Percentiles rank a stretch among this genome's conserved stretches.
These are phyloP conservation scores for Lasioglossum albipes DNA, from an alignment of 1,140 invertebrate genomes.

Conservation along the genomic window DNA sequence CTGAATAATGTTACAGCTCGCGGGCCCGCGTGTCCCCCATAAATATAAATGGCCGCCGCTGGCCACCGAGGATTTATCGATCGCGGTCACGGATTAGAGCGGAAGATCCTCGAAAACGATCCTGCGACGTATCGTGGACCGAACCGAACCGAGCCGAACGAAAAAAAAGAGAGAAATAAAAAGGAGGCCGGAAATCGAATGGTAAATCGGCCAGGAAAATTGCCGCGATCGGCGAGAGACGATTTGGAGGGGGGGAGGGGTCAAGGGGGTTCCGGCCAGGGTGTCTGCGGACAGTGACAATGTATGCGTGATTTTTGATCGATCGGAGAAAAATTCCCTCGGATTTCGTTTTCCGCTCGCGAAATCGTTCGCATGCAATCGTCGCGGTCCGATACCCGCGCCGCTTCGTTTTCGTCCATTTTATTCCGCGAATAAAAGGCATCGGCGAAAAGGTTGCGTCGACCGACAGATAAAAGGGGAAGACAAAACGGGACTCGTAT, in stretches of 20 bases:
- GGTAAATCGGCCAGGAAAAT: slow-evolving; percentile 41
- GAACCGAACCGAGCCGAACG: slow-evolving; percentile 3
- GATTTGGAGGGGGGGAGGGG: not conserved
- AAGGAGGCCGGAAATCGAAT: slow-evolving; percentile 41
- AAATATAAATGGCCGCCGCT: slow-evolving; percentile 62
- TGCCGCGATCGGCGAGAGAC: slow-evolving; percentile 3
- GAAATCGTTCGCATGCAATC: not conserved
- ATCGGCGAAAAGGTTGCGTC: not conserved
- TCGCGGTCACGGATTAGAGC: slow-evolving; percentile 39
- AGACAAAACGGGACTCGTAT: not conserved
- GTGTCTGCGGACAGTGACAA: not conserved
- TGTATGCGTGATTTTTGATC: slow-evolving; percentile 28
- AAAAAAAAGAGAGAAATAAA: slow-evolving; percentile 1
- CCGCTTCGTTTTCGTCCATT: not conserved
- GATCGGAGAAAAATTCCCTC: slow-evolving; percentile 5
- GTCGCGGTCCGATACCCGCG: not conserved
- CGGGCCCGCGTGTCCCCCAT: slow-evolving; percentile 35
- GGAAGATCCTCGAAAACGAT: slow-evolving; percentile 42
- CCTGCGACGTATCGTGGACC: not conserved
- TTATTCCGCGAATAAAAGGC: not conserved
- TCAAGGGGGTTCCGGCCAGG: no score
- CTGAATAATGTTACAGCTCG: slow-evolving; percentile 66
- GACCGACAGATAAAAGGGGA: not conserved
- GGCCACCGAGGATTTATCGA: slow-evolving; percentile 33
- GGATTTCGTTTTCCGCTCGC: not conserved